Evolutionary conservation across 2,888 invertebrate species (phyloP).

Genomic region (Clitarchus hookeri): DNA sequence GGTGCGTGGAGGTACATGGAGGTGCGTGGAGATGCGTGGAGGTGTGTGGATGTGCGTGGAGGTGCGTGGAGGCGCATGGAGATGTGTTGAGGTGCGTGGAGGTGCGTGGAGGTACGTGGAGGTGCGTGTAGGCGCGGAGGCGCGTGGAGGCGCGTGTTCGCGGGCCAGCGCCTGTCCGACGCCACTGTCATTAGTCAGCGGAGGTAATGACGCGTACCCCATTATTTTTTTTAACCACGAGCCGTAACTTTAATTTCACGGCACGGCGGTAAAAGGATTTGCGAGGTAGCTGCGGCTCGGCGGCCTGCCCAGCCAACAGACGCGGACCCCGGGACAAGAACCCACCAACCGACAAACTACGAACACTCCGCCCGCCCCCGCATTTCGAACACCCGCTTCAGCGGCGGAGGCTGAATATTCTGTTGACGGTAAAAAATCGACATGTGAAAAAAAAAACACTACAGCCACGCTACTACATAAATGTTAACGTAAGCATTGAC

Average conservation of each 20-base stretch:
- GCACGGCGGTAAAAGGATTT: not conserved
- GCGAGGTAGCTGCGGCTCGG: not conserved
- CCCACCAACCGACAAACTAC: not conserved
- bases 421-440: no score
- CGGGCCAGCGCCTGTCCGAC: not conserved
- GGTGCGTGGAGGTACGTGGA: no score
- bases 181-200: not conserved
- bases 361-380: no score
- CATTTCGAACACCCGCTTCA: no score
- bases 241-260: constrained; percentile 14
- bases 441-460: no score
- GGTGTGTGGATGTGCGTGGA: no score
- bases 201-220: constrained; percentile 10
- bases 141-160: not conserved
- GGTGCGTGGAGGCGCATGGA: not conserved
- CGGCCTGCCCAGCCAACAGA: not conserved
- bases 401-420: no score
- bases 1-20: no score
- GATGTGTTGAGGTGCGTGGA: no score
- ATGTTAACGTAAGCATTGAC: no score
- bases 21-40: no score
- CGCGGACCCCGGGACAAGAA: not conserved
- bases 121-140: not conserved
- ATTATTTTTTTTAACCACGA: not conserved
- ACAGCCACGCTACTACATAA: no score